Evolutionary conservation across 92 coral and sea anemone genomes (phyloP).

Genomic region (Actinernus sp.): DNA sequence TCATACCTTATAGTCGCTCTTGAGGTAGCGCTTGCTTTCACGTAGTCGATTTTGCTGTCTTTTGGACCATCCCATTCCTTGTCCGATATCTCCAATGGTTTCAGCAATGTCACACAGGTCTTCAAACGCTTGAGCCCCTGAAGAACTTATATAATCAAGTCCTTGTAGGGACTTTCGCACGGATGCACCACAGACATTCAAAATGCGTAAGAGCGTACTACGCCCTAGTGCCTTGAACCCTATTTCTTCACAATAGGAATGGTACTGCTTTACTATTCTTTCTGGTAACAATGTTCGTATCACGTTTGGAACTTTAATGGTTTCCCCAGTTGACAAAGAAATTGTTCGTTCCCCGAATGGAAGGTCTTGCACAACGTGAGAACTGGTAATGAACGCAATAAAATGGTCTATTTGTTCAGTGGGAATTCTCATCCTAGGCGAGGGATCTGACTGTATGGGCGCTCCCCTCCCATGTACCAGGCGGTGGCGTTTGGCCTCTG

Average conservation of each 20-base stretch:
- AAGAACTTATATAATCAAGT: slow-evolving; percentile 60
- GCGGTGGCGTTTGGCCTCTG: slow-evolving; percentile 63
- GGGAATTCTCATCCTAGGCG: slow-evolving; percentile 42
- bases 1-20: slow-evolving; percentile 57
- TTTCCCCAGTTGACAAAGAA: slow-evolving; percentile 28
- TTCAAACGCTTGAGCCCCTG: slow-evolving; percentile 69
- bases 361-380: slow-evolving; percentile 32
- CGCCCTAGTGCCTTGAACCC: slow-evolving; percentile 36
- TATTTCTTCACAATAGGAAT: slow-evolving; percentile 32
- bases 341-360: slow-evolving; percentile 21
- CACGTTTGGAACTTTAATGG: slow-evolving; percentile 48
- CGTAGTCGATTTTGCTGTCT: slow-evolving; percentile 55
- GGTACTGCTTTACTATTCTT: slow-evolving; percentile 48
- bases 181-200: slow-evolving; percentile 44
- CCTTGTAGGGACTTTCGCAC: slow-evolving; percentile 51
- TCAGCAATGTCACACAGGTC: slow-evolving; percentile 54
- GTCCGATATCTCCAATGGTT: slow-evolving; percentile 63
- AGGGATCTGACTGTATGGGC: slow-evolving; percentile 30
- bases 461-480: slow-evolving; percentile 58
- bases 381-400: slow-evolving; percentile 30
- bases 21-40: slow-evolving; percentile 68
- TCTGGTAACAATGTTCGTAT: slow-evolving; percentile 51
- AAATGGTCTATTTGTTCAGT: slow-evolving; percentile 25
- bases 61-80: slow-evolving; percentile 65
- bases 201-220: slow-evolving; percentile 39